Conservation (phyloP, 2,888 invertebrate genomes). For the Microctonus brassicae region DNA sequence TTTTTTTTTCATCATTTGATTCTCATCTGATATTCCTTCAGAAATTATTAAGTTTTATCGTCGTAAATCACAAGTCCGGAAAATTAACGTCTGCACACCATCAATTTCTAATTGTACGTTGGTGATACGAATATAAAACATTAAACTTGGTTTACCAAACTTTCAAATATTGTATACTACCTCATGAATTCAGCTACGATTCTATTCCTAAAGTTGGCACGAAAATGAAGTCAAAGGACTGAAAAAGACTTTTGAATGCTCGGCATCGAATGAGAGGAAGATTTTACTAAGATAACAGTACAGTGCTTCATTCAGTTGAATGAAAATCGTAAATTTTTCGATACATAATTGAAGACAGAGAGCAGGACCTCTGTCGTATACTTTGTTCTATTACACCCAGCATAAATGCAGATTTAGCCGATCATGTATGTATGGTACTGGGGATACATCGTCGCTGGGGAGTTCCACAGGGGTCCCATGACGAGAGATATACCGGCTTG, state of each 20-base stretch:
- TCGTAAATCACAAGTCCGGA: constrained; percentile 16
- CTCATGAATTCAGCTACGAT: constrained; percentile 2
- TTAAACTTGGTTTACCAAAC: constrained; percentile 8
- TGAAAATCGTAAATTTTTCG: constrained; percentile 22
- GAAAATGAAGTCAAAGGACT: constrained; percentile 41
- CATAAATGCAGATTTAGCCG: neutral
- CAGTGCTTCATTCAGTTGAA: neutral
- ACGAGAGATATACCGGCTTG: constrained; percentile 32
- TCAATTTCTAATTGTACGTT: constrained; percentile 10
- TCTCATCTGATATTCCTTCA: neutral
- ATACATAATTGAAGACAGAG: neutral
- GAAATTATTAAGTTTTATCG: too few species aligned
- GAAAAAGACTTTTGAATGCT: constrained; percentile 31
- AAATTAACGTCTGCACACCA: constrained; percentile 16
- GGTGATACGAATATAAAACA: constrained; percentile 23
- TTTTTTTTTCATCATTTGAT: constrained; percentile 9
- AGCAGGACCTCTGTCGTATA: neutral
- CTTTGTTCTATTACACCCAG: neutral
- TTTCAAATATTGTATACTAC: constrained; percentile 8
- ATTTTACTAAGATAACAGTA: too few species aligned
- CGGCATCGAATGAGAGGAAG: too few species aligned
- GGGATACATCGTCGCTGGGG: constrained; percentile 23
- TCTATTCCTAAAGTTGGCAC: neutral
- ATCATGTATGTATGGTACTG: neutral
- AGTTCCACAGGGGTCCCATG: constrained; percentile 12